A percentile compares a stretch with the other conserved stretches of the same genome.
These are phyloP conservation scores for Rhagologus leucostigma DNA, from an alignment of 2,113 vertebrate genomes.

Conservation along the genomic window DNA sequence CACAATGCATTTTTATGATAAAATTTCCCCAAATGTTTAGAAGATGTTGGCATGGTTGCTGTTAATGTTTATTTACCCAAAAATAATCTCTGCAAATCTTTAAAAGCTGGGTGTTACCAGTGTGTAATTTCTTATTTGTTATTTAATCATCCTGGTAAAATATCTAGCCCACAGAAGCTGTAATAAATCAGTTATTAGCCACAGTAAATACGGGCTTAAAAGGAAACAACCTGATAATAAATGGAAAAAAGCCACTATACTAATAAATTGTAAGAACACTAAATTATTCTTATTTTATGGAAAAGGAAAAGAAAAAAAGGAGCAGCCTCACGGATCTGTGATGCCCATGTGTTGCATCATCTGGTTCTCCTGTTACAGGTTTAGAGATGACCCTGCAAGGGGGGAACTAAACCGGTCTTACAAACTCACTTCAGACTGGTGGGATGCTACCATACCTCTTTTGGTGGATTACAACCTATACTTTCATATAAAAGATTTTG, in stretches of 20 bases:
- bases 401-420: neutral
- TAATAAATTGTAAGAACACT: neutral
- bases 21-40: neutral
- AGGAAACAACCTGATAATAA: conserved; percentile 3
- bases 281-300: neutral
- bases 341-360: neutral
- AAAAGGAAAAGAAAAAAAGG: neutral
- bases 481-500: neutral
- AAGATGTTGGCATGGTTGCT: neutral
- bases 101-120: conserved; percentile 7
- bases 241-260: neutral
- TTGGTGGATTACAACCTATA: neutral
- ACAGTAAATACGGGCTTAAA: neutral
- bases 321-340: neutral
- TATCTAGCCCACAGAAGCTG: neutral
- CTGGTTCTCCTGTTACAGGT: neutral
- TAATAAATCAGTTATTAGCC: conserved; percentile 25
- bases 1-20: neutral
- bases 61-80: conserved; percentile 5
- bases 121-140: conserved; percentile 49
- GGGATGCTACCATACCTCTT: neutral
- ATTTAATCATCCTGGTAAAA: conserved; percentile 48
- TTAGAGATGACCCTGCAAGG: neutral
- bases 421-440: neutral
- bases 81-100: conserved; percentile 8